Base-by-base conservation (phyloP, 2,113 vertebrate genomes). In the Scalopus aquaticus region DNA sequence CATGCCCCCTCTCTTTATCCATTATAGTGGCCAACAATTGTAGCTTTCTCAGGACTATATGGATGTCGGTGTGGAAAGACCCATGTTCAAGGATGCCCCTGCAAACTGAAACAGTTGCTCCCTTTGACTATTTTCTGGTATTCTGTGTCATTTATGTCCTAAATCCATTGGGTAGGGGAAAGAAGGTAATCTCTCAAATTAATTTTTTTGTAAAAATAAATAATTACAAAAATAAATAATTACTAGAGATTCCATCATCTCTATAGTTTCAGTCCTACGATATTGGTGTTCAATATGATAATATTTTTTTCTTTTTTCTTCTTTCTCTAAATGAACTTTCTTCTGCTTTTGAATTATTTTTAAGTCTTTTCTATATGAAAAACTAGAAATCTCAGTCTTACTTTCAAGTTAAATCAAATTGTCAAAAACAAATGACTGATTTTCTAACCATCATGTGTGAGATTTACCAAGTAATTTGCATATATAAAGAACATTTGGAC, bases 331-430 rank as follows among this genome's bases (percentile, higher is more conserved):
- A 54, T 69, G 19, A 35, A 26, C 80, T 74, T 46, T 69, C n/a
- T 77, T 79, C 8, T 78, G 30, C 73, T 83, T 60, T 49, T 32
- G 35, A 80, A 54, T 44, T 73, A 15, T 16, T 85, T 32, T 64
- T 77, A 1, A 90, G 9, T 39, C 6, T 11, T 28, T 88, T 83
- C 8, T 35, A 37, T 35, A 32, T 96, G 30, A 11, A 49, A 97
- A 78, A 78, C 26, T 88, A 35, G 0, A 85, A 93, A 70, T 37
- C 20, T 3, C 2, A 35, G 19, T 49, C n/a, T 81, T 7, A 32
- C 3, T 85, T 70, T 77, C 28, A 87, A 73, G 49, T 72, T 69
- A 92, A 95, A 39, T 16, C 37, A 91, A 84, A 80, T 51, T 81
- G 3, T 81, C 16, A 58, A 42, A 37, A 37, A 42, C 56, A 54